These are phyloP conservation scores for Philotrypesis tridentata DNA, from an alignment of 1,140 invertebrate species.

Conservation along the genomic window DNA sequence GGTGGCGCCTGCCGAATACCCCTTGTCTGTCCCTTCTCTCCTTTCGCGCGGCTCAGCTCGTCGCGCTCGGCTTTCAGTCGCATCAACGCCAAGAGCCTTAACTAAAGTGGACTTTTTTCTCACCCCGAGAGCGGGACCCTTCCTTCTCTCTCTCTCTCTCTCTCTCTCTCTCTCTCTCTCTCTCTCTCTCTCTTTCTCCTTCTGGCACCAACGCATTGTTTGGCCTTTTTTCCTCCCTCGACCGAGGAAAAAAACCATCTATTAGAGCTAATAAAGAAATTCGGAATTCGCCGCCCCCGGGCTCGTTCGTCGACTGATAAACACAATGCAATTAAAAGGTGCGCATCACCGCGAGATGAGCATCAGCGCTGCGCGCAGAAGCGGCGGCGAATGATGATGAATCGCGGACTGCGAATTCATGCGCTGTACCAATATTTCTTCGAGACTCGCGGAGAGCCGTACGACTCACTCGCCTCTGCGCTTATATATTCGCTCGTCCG, in stretches of 20 bases:
- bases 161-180: neutral
- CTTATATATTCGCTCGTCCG: neutral
- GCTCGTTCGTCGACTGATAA: too few species aligned
- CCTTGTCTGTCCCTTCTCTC: neutral
- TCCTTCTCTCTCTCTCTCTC: neutral
- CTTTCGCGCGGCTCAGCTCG: neutral
- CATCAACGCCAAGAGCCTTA: neutral
- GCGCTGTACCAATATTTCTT: constrained; percentile 12
- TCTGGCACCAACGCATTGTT: too few species aligned
- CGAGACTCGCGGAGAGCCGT: neutral
- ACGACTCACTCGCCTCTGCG: neutral
- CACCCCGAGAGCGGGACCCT: neutral
- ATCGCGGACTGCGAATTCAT: neutral
- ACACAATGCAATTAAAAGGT: constrained; percentile 6
- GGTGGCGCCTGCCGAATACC: neutral
- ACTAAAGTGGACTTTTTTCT: neutral
- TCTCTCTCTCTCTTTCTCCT: too few species aligned
- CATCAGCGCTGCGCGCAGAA: neutral
- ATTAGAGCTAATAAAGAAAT: neutral
- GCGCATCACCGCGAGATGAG: too few species aligned
- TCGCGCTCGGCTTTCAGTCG: neutral
- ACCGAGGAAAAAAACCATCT: neutral
- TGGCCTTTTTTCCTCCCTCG: neutral
- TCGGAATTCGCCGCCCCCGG: neutral
- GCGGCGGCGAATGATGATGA: neutral